Base-by-base conservation (phyloP, 2,797 vertebrate genomes). In the Phyllotis vaccarum region DNA sequence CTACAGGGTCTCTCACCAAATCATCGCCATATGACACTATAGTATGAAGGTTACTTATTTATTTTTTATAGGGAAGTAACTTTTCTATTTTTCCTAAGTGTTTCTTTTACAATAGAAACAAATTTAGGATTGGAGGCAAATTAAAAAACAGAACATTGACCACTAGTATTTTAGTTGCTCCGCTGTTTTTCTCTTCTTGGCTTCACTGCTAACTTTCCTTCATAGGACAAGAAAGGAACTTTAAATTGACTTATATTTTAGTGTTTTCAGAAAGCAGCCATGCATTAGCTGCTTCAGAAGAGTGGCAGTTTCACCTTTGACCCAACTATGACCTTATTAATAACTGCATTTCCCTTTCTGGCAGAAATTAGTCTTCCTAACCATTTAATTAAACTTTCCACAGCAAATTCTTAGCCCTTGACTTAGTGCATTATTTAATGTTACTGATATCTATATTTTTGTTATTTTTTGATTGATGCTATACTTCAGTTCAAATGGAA, bases 331-430 rank as follows among this genome's bases (percentile, higher is more conserved):
- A 29, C 79, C 94, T 96, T 78, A 64, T 83, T 72, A 86, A 88
- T 62, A 80, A 90, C 37, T 58, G 43, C 40, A 80, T 37, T 87
- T 86, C 62, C 68, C 58, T 19, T 70, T 90, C 27, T 6, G 14
- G 0, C n/a, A 13, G 22, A 83, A 90, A 86, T 46, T 56, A 46
- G 31, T 31, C 27, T 83, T 95, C 78, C 34, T 93, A 66, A 90
- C 60, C 6, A 70, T n/a, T 95, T 93, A 95, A 91, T 90, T 91
- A 96, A 97, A 96, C 79, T 37, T 62, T 72, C 58, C 79, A 74
- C 13, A 89, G 64, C 46, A 83, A 90, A 93, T 31, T 43, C 82
- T 94, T 91, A 96, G 58, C n/a, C 2, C 1, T 37, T 37, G 89
- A 24, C 75, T 94, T 85, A 60, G 87, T 94, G 78, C 60, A 21